These are phyloP conservation scores for Sceloporus tristichus DNA, from an alignment of 2,113 vertebrate genomes.

Conservation along the genomic window DNA sequence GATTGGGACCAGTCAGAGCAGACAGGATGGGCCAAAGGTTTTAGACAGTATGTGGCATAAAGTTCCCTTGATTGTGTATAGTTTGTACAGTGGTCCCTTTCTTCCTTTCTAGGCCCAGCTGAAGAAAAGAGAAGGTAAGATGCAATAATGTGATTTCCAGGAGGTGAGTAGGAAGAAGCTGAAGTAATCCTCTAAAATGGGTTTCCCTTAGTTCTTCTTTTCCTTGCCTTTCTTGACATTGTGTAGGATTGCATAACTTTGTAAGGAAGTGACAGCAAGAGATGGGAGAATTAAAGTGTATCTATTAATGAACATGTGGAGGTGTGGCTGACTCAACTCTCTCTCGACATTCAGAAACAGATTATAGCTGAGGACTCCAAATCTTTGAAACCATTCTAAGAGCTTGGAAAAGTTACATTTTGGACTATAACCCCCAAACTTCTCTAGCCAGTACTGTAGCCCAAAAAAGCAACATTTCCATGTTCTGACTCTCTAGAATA, in stretches of 20 bases:
- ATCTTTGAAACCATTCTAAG: background rate
- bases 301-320: conserved; percentile 22
- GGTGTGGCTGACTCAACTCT: conserved; percentile 19
- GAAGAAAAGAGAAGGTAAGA: background rate
- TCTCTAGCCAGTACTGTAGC: too few relatives aligned
- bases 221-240: background rate
- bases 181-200: background rate
- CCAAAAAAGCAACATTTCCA: too few relatives aligned
- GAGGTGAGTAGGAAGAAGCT: background rate
- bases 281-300: conserved; percentile 5
- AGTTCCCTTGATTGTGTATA: background rate
- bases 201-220: background rate
- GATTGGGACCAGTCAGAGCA: background rate
- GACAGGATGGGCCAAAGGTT: too few relatives aligned
- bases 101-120: background rate
- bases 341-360: background rate
- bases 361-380: background rate
- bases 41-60: background rate
- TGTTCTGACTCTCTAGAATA: too few relatives aligned
- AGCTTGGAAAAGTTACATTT: too few relatives aligned
- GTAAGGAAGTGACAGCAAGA: conserved; percentile 2
- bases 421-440: too few relatives aligned
- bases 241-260: background rate
- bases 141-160: background rate
- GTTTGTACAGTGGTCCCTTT: background rate